phyloP scores from a whole-genome alignment of 2,888 invertebrate genomes.

The Eurytoma californica region DNA sequence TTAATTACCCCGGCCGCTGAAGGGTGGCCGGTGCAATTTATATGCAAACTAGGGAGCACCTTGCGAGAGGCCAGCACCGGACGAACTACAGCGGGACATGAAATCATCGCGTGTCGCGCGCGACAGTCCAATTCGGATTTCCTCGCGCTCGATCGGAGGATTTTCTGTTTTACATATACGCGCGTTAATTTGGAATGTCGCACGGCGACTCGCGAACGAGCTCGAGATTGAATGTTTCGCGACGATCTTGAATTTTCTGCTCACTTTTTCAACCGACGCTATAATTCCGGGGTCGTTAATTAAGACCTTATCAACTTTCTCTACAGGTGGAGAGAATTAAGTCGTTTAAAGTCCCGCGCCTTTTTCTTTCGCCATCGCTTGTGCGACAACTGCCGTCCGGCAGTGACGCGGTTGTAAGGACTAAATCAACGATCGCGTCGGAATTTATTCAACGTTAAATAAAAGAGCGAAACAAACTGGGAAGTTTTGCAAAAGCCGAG shows the following conservation, averaged over 20 bases:
- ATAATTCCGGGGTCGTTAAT: neutral
- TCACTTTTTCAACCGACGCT: neutral
- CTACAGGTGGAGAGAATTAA: neutral
- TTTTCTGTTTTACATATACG: too few species aligned
- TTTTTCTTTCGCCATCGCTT: too few species aligned
- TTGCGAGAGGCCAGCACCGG: slow-evolving; percentile 8
- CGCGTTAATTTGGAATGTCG: neutral
- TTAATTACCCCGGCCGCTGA: slow-evolving; percentile 40
- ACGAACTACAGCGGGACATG: slow-evolving; percentile 49
- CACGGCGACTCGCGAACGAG: neutral
- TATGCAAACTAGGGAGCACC: slow-evolving; percentile 54
- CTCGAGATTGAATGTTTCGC: slow-evolving; percentile 23
- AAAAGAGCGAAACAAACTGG: too few species aligned
- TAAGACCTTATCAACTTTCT: slow-evolving; percentile 8
- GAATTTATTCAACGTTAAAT: too few species aligned
- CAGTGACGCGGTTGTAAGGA: too few species aligned
- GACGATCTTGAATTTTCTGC: slow-evolving; percentile 12
- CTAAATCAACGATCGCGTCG: too few species aligned
- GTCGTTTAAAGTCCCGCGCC: too few species aligned
- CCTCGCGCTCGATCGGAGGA: neutral
- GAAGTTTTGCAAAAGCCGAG: too few species aligned
- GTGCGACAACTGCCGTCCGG: too few species aligned
- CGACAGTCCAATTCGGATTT: slow-evolving; percentile 44
- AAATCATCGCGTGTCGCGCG: slow-evolving; percentile 53
- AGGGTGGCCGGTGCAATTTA: slow-evolving; percentile 49